Evolutionary conservation across 1,140 invertebrate species (phyloP), one percentile per base, ranked within the genome.

Genomic region (Zaprionus camerounensis): DNA sequence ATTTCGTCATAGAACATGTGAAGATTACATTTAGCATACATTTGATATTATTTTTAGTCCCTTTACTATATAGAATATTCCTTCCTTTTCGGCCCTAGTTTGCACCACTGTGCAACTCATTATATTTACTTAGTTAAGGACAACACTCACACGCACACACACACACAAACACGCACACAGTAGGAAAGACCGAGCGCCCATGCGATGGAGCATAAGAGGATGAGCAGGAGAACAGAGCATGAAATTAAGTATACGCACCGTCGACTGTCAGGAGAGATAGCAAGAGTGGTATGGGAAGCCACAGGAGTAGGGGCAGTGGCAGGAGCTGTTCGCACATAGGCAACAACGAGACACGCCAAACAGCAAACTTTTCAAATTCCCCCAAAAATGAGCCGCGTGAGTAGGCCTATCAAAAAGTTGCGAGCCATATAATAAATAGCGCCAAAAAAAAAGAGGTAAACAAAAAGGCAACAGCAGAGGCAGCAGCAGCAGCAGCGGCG

Each of bases 381-480:
- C 78, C 77, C 81, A 78, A 83, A 83, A 88, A 81, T 66, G 76
- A 80, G 79, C 71, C 80, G 73, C 79, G 65, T 80, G 77, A 85
- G 82, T 90, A 90, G 85, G 85, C 85, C 85, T 90, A 90, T 90
- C 85, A 90, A 85, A 90, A 90, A 91, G 85, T 90, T 68, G 81
- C 85, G 64, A 71, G 75, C 71, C 85, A 88, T 80, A 90, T 90
- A 88, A 88, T 88, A 85, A 65, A 80, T 76, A 90, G 72, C 79
- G 56, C 79, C 83, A 82, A 67, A 66, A 75, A 66, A 57, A 57
- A 28, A 31, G 41, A 75, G 72, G 75, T 62, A 55, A 55, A 26
- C 38, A 24, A 71, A 31, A 68, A 64, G 26, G 70, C 34, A 71
- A 57, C 59, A 46, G 53, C 44, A 34, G 31, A 34, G 28, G 34